Conservation (phyloP, 1,140 invertebrate species). For the Cyclina sinensis region DNA sequence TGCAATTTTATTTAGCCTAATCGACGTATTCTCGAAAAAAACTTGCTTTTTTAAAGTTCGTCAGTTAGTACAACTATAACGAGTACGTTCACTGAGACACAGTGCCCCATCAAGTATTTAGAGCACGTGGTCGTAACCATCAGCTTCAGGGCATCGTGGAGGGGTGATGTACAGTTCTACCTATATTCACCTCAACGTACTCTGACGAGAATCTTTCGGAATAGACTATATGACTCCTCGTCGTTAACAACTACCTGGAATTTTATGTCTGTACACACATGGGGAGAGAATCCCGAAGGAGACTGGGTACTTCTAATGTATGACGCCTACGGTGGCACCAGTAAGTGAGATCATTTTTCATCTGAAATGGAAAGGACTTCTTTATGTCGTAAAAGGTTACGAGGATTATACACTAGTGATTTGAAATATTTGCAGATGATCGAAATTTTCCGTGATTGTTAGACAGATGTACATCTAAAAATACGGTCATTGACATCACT, state of each 20-base stretch:
- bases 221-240: neutral
- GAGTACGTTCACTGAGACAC: neutral
- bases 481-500: too few species aligned
- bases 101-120: neutral
- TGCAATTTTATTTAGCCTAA: too few species aligned
- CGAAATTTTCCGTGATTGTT: too few species aligned
- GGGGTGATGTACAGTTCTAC: neutral
- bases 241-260: neutral
- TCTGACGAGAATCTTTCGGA: neutral
- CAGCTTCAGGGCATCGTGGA: neutral
- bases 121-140: constrained; percentile 1
- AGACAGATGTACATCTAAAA: too few species aligned
- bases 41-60: neutral
- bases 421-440: too few species aligned
- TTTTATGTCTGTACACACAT: constrained; percentile 11
- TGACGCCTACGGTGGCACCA: neutral
- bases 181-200: neutral
- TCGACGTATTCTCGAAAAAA: too few species aligned
- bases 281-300: constrained; percentile 28
- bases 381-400: too few species aligned
- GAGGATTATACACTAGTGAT: too few species aligned
- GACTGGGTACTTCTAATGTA: neutral
- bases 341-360: too few species aligned
- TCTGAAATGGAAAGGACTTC: too few species aligned
- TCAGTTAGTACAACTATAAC: neutral